Conservation (phyloP, 2,113 vertebrate genomes). For the Daphoenositta chrysoptera region DNA sequence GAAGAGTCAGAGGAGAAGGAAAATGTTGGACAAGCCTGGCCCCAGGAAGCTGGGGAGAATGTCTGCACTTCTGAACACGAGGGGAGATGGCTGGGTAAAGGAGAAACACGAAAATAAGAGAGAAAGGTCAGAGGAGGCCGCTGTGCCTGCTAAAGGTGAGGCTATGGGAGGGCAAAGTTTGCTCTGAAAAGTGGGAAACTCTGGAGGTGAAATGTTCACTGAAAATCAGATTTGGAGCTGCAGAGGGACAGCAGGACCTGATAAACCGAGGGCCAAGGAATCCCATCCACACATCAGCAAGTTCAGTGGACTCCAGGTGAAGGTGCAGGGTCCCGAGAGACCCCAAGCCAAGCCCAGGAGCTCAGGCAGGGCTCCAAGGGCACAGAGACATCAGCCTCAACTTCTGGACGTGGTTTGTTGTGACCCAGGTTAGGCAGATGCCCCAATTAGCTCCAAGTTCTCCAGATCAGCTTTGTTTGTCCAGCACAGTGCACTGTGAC, state of each 20-base stretch:
- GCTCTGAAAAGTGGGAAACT: neutral
- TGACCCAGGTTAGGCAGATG: neutral
- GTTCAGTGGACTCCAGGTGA: neutral
- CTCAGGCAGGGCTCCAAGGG: neutral
- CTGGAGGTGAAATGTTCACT: neutral
- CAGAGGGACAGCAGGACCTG: neutral
- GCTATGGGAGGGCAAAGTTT: neutral
- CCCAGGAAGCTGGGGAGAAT: neutral
- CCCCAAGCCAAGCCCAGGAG: neutral
- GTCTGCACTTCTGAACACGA: neutral
- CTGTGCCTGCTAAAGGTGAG: neutral
- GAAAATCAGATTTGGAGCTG: neutral
- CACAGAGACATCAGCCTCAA: neutral
- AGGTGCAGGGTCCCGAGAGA: neutral
- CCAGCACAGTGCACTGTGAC: neutral
- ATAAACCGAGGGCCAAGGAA: neutral
- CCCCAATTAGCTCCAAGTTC: neutral
- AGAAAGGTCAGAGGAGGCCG: neutral
- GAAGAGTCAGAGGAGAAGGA: neutral
- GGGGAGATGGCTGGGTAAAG: neutral
- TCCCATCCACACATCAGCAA: neutral
- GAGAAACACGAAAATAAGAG: neutral
- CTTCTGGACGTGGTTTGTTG: rapidly evolving
- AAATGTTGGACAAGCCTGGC: neutral
- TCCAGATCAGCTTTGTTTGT: neutral